A percentile compares a stretch with the other conserved stretches of the same genome.
Evolutionary conservation across 2,888 invertebrate species (phyloP).

Genomic region (Mamestra brassicae): DNA sequence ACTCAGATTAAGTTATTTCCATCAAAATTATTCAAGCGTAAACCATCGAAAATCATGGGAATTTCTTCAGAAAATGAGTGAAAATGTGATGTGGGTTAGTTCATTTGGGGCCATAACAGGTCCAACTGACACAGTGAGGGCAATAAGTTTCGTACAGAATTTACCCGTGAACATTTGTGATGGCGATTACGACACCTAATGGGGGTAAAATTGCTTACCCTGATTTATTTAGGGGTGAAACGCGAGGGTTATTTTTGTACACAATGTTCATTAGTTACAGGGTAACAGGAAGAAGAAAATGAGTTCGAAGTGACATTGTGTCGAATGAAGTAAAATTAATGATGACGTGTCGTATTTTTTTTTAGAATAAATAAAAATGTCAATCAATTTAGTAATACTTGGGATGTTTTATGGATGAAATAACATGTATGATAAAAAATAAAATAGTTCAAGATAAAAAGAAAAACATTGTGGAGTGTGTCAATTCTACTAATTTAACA

Average conservation of each 20-base stretch:
- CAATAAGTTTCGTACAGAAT: conserved; percentile 48
- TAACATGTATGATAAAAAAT: neutral
- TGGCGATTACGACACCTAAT: conserved; percentile 69
- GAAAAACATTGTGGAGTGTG: neutral
- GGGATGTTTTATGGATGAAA: neutral
- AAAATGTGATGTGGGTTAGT: neutral
- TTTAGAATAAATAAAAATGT: no score
- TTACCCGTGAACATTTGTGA: conserved; percentile 56
- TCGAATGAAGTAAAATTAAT: neutral
- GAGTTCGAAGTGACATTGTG: neutral
- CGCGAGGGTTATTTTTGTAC: conserved; percentile 33
- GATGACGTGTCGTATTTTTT: neutral
- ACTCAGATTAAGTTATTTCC: neutral
- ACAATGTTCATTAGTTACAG: conserved; percentile 17
- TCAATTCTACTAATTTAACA: no score
- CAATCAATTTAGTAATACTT: no score
- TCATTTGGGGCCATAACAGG: neutral
- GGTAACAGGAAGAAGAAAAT: conserved; percentile 7
- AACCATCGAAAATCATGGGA: neutral
- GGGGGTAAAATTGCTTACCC: conserved; percentile 74
- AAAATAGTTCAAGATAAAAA: no score
- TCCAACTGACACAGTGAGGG: neutral
- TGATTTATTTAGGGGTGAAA: conserved; percentile 74
- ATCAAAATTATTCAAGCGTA: neutral
- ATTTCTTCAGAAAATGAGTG: neutral